Conservation (phyloP, 1,140 invertebrate species). For the Penaeus japonicus region DNA sequence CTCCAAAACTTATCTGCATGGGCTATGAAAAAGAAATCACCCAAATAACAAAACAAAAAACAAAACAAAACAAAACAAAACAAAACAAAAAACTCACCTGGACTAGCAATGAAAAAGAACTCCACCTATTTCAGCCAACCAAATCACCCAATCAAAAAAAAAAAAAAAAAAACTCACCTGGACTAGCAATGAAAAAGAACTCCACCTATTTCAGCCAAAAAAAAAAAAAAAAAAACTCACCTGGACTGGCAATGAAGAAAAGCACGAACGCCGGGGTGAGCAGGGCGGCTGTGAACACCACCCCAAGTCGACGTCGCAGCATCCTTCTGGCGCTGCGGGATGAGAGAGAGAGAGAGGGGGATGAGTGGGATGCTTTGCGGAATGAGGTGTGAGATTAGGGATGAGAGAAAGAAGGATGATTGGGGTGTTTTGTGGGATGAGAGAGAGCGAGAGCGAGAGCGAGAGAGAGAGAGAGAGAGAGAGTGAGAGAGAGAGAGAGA, state of each 20-base stretch:
- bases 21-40: too few relatives aligned
- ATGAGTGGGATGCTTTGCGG: neutral
- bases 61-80: too few relatives aligned
- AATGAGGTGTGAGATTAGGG: too few relatives aligned
- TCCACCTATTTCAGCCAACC: neutral
- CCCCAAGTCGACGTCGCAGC: slow-evolving; percentile 35
- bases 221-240: neutral
- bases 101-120: neutral
- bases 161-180: neutral
- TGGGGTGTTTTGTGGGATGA: neutral
- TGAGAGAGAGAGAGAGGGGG: neutral
- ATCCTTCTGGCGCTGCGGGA: slow-evolving; percentile 22
- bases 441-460: neutral
- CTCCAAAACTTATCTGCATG: too few relatives aligned
- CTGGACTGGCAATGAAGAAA: slow-evolving; percentile 37
- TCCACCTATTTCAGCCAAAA: neutral
- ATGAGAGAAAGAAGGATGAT: neutral
- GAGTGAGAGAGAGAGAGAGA: neutral
- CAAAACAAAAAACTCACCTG: neutral
- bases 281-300: slow-evolving; percentile 37
- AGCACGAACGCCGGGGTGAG: slow-evolving; percentile 43
- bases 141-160: too few relatives aligned
- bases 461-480: neutral
- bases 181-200: neutral
- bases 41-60: too few relatives aligned